Conservation (phyloP, 53 echinoderm and acorn worm species). For the Arbacia lixula region DNA sequence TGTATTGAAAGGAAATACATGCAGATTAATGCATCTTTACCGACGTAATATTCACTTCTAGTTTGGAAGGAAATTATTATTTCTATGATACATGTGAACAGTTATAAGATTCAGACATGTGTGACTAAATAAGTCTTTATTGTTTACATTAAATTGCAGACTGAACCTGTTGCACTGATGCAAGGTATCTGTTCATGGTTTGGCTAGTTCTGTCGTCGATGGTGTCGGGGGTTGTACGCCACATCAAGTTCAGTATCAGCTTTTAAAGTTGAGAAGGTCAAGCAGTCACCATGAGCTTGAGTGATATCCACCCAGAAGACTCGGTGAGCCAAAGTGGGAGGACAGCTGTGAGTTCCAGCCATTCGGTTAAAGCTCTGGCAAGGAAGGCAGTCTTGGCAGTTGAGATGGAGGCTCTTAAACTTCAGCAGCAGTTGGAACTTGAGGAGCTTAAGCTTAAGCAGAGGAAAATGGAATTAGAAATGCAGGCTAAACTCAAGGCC, state of each 20-base stretch:
- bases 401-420: not conserved
- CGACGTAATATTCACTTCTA: not conserved
- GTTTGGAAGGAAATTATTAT: not conserved
- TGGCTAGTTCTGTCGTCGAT: not conserved
- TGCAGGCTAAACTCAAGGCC: constrained; percentile 25
- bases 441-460: constrained; percentile 26
- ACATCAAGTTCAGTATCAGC: not conserved
- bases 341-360: not conserved
- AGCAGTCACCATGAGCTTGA: no score
- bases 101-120: not conserved
- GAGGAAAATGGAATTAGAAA: constrained; percentile 1
- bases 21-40: not conserved
- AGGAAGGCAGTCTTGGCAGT: constrained; percentile 1
- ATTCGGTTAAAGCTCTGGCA: not conserved
- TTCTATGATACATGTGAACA: not conserved
- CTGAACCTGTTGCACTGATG: not conserved
- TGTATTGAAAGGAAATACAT: not conserved
- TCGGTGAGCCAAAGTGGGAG: not conserved
- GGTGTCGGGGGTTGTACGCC: not conserved
- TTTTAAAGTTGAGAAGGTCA: no score
- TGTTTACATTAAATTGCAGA: not conserved
- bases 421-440: not conserved
- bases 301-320: not conserved
- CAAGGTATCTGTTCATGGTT: not conserved
- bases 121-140: not conserved